Evolutionary conservation across 2,888 invertebrate genomes (phyloP).

Genomic region (Drosophila fulvimacula): DNA sequence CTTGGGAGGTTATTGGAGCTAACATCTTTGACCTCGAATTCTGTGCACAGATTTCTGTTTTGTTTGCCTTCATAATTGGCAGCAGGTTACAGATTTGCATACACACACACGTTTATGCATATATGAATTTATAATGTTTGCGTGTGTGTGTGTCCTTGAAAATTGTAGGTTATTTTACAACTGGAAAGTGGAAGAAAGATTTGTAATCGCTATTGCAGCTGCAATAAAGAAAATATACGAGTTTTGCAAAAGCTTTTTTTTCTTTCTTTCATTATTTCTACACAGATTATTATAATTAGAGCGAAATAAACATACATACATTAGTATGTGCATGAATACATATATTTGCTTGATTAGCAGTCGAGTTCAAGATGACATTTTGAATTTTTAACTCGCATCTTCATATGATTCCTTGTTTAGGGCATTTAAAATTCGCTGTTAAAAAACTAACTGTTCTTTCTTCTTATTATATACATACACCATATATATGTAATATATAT

Average conservation of each 20-base stretch:
- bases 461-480: background rate
- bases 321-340: background rate
- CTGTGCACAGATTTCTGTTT: constrained; percentile 8
- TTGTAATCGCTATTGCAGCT: constrained; percentile 23
- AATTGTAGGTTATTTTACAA: constrained; percentile 2
- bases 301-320: background rate
- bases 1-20: constrained; percentile 3
- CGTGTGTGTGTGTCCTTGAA: background rate
- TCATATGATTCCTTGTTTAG: background rate
- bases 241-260: background rate
- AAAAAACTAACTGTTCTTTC: background rate
- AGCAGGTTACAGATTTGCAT: constrained; percentile 8
- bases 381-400: background rate
- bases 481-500: background rate
- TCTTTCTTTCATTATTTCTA: constrained; percentile 27
- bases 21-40: constrained; percentile 1
- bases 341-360: background rate
- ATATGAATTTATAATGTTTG: background rate
- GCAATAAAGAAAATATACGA: background rate
- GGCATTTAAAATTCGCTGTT: background rate
- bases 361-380: background rate
- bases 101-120: background rate
- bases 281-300: background rate
- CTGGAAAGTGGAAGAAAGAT: constrained; percentile 25
- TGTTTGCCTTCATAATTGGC: constrained; percentile 15